These are phyloP conservation scores for Tolypeutes matacus DNA, from an alignment of 2,797 vertebrate species.

Conservation along the genomic window DNA sequence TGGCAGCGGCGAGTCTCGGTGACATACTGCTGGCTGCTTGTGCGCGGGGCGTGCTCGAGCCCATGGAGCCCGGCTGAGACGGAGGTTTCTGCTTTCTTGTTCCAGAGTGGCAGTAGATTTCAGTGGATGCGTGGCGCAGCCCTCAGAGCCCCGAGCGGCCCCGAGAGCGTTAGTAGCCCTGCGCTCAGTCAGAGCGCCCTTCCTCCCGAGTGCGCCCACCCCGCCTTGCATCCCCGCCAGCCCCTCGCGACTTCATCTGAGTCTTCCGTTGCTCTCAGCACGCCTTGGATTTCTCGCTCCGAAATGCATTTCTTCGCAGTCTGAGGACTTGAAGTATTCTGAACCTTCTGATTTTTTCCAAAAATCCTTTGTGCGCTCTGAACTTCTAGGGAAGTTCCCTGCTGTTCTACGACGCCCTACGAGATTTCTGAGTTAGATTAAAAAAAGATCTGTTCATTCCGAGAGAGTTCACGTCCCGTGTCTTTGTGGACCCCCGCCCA, in stretches of 20 bases:
- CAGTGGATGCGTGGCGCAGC: too few relatives aligned
- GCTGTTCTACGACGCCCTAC: not conserved
- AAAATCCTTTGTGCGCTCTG: slow-evolving; percentile 6
- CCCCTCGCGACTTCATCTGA: not conserved
- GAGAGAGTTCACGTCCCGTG: not conserved
- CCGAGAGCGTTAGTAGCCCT: not conserved
- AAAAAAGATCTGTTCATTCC: not conserved
- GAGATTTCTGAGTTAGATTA: slow-evolving; percentile 7
- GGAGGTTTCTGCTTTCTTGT: slow-evolving; percentile 69
- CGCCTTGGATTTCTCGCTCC: slow-evolving; percentile 39
- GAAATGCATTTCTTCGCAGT: not conserved
- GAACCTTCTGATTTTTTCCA: slow-evolving; percentile 26
- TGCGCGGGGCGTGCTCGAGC: too few relatives aligned
- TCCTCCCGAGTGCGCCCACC: not conserved
- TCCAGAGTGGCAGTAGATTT: slow-evolving; percentile 30
- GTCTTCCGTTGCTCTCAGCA: slow-evolving; percentile 1
- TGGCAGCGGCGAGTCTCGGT: not conserved
- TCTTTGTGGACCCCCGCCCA: slow-evolving; percentile 54
- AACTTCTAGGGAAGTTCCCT: slow-evolving; percentile 38
- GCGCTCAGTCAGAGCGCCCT: not conserved
- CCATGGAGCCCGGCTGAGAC: slow-evolving; percentile 37
- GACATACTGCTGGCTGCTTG: not conserved
- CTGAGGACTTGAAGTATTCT: slow-evolving; percentile 51
- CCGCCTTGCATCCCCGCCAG: not conserved
- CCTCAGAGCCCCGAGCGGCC: too few relatives aligned